phyloP scores from a whole-genome alignment of 2,888 invertebrate genomes.

The Maniola hyperantus region DNA sequence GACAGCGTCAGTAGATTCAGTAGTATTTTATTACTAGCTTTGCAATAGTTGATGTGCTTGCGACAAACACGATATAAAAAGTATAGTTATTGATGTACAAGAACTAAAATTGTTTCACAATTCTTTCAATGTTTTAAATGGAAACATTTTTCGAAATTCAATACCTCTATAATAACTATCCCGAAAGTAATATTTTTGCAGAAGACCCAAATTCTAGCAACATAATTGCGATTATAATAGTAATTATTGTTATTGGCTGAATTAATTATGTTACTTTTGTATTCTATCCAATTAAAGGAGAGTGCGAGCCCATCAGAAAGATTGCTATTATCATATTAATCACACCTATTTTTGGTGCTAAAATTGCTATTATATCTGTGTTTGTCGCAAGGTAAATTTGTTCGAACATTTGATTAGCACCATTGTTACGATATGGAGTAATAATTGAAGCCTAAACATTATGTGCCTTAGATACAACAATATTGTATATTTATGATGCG shows the following conservation, averaged over 20 bases:
- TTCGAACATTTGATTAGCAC: conserved; percentile 69
- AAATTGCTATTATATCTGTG: conserved; percentile 44
- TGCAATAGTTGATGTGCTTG: conserved; percentile 57
- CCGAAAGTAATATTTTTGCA: neutral
- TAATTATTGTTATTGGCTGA: neutral
- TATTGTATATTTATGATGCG: conserved; percentile 83
- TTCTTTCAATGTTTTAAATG: neutral
- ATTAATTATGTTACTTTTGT: neutral
- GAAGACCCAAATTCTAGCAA: neutral
- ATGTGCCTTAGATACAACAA: conserved; percentile 84
- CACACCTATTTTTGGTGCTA: neutral
- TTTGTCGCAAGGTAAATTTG: conserved; percentile 54
- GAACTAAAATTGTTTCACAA: neutral
- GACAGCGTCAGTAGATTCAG: conserved; percentile 64
- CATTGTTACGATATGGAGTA: conserved; percentile 80
- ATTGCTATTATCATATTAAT: neutral
- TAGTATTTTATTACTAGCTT: conserved; percentile 71
- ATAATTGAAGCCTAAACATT: conserved; percentile 82
- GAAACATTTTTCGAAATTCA: neutral
- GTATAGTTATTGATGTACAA: neutral
- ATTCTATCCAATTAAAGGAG: neutral
- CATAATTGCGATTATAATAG: neutral
- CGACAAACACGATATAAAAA: conserved; percentile 48
- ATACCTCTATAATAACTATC: neutral
- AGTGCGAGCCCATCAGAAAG: neutral